These are phyloP conservation scores for Gambelia wislizenii DNA, from an alignment of 2,797 vertebrate genomes.

Conservation along the genomic window DNA sequence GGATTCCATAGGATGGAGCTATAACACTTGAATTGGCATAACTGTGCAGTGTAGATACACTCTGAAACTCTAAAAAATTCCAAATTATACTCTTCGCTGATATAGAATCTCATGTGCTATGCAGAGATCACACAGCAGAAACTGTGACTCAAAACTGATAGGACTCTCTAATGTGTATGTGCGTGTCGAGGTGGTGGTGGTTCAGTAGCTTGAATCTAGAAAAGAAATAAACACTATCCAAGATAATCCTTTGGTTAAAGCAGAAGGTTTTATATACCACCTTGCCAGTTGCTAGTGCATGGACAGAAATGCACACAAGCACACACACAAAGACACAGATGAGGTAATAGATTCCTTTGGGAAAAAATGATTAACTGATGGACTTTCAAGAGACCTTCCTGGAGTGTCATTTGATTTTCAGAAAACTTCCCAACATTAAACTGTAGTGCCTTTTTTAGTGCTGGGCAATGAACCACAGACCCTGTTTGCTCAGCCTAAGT, in stretches of 20 bases:
- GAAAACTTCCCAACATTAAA: slow-evolving; percentile 59
- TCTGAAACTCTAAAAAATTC: too few relatives aligned
- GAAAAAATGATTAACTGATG: slow-evolving; percentile 24
- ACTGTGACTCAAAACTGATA: not conserved
- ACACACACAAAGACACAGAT: not conserved
- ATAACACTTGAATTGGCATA: too few relatives aligned
- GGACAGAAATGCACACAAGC: too few relatives aligned
- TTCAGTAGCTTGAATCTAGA: not conserved
- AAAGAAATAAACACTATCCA: not conserved
- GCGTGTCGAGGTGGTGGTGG: not conserved
- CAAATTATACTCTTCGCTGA: too few relatives aligned
- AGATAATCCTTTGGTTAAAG: not conserved
- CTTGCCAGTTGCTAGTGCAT: slow-evolving; percentile 16
- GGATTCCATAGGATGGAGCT: too few relatives aligned
- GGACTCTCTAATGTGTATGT: not conserved
- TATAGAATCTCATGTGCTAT: too few relatives aligned
- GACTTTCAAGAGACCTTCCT: slow-evolving; percentile 47
- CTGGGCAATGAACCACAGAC: slow-evolving; percentile 53
- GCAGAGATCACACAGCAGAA: not conserved
- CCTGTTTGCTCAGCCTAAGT: slow-evolving; percentile 49
- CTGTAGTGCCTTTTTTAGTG: slow-evolving; percentile 67
- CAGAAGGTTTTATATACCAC: not conserved
- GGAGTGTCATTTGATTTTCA: slow-evolving; percentile 22
- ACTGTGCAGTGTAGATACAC: too few relatives aligned
- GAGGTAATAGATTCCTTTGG: not conserved